Percentiles rank a stretch among this genome's conserved stretches.
These are phyloP conservation scores for Albula goreensis DNA, from an alignment of 2,113 vertebrate species.

Conservation along the genomic window DNA sequence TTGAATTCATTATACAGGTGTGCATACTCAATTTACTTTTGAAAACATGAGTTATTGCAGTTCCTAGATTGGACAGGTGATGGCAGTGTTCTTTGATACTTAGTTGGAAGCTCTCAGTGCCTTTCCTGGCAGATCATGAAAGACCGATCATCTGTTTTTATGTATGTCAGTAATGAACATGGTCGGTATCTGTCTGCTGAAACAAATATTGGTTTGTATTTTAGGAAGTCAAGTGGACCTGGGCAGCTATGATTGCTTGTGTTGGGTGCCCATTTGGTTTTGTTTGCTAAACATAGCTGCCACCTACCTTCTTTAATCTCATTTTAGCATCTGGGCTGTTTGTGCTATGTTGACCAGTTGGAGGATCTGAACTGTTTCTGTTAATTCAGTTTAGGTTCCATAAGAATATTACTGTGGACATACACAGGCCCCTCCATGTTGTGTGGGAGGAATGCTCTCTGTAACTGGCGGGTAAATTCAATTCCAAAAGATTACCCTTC, in stretches of 20 bases:
- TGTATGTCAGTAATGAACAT: background rate
- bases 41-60: background rate
- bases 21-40: background rate
- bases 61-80: constrained; percentile 33
- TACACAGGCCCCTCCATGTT: constrained; percentile 2
- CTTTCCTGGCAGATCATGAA: background rate
- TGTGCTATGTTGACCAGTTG: constrained; percentile 22
- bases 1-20: background rate
- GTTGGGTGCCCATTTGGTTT: constrained; percentile 14
- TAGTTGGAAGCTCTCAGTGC: background rate
- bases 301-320: constrained; percentile 17
- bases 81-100: constrained; percentile 29
- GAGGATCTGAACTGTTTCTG: constrained; percentile 23
- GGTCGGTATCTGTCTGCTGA: background rate
- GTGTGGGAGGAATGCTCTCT: constrained; percentile 22
- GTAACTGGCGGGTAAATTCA: constrained; percentile 30
- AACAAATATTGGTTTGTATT: constrained; percentile 4
- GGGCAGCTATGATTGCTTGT: background rate
- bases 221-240: background rate
- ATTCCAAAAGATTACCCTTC: constrained; percentile 24
- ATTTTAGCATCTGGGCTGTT: constrained; percentile 30
- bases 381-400: constrained; percentile 34
- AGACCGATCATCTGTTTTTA: background rate
- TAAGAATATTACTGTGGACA: constrained; percentile 29
- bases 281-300: constrained; percentile 36